Evolutionary conservation across 2,797 vertebrate genomes (phyloP).

Genomic region (Crenichthys baileyi): DNA sequence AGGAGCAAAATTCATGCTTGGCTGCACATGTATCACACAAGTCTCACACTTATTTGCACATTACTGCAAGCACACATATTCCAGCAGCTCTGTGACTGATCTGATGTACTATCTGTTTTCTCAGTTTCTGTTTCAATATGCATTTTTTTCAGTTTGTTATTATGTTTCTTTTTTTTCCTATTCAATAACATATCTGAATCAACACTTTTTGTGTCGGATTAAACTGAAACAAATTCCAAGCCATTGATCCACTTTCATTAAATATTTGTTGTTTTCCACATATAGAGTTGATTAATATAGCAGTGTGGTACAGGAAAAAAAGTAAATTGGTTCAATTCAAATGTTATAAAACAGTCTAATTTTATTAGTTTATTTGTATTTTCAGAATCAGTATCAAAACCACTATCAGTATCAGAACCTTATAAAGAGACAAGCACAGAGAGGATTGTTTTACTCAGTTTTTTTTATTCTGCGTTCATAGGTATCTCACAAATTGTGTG

Average conservation of each 20-base stretch:
- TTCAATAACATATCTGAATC: background rate
- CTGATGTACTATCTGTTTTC: slow-evolving; percentile 26
- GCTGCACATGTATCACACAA: slow-evolving; percentile 29
- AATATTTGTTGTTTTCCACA: background rate
- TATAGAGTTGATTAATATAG: background rate
- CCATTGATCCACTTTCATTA: background rate
- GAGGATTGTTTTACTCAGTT: background rate
- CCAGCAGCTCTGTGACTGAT: slow-evolving; percentile 23
- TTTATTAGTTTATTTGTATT: background rate
- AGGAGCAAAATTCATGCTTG: slow-evolving; percentile 18
- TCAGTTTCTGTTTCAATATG: background rate
- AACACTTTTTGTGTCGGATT: slow-evolving; percentile 9
- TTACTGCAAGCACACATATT: slow-evolving; percentile 10
- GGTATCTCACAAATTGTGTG: background rate
- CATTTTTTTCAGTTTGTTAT: slow-evolving; percentile 5
- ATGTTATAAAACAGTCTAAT: background rate
- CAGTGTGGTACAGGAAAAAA: background rate
- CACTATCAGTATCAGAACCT: too few relatives aligned
- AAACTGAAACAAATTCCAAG: slow-evolving; percentile 2
- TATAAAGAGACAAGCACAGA: background rate
- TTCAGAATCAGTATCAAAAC: background rate
- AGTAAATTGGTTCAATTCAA: background rate
- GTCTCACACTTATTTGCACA: slow-evolving; percentile 36
- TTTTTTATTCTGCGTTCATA: background rate
- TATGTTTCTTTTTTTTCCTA: background rate